These are phyloP conservation scores for Tenualosa ilisha DNA, from an alignment of 2,797 vertebrate genomes.

Conservation along the genomic window DNA sequence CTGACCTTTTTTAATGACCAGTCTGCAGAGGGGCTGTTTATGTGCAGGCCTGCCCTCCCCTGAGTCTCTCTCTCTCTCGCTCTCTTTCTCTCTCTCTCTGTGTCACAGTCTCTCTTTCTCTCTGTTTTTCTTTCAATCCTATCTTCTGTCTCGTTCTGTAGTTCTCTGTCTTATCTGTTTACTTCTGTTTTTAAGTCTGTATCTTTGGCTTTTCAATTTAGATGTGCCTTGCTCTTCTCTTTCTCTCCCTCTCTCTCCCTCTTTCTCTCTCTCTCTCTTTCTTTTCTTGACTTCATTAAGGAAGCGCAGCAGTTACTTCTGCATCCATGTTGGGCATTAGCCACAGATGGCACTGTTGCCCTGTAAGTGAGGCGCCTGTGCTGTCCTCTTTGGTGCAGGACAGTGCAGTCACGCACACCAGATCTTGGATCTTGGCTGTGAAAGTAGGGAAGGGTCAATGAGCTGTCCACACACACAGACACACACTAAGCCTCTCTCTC, in stretches of 20 bases:
- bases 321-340: neutral
- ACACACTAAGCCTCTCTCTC: neutral
- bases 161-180: neutral
- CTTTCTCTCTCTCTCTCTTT: neutral
- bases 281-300: neutral
- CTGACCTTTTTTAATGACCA: constrained; percentile 20
- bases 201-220: neutral
- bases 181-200: neutral
- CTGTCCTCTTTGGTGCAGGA: neutral
- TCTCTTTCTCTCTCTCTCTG: neutral
- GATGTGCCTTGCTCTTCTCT: neutral
- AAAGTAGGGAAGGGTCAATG: neutral
- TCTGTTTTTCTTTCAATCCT: neutral
- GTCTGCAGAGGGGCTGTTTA: neutral
- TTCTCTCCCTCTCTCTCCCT: neutral
- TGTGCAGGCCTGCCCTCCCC: neutral
- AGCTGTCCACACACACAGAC: neutral
- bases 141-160: neutral
- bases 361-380: neutral
- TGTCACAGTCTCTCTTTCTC: neutral
- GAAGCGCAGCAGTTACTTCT: neutral
- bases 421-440: neutral
- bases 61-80: neutral
- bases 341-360: neutral
- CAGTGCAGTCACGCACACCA: neutral